phyloP scores from a whole-genome alignment of 2,797 vertebrate species.

The Cirrhinus molitorella region DNA sequence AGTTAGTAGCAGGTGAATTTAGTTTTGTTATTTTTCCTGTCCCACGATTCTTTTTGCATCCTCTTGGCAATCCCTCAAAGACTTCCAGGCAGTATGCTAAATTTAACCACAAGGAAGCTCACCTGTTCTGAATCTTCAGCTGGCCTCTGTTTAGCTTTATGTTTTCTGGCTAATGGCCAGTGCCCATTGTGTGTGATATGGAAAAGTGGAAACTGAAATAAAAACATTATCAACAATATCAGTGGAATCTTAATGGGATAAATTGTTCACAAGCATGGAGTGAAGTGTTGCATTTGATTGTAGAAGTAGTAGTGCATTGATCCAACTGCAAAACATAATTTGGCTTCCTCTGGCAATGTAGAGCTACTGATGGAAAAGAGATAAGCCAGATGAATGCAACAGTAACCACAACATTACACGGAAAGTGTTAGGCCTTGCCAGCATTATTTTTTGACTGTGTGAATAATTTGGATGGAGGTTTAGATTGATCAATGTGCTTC shows the following conservation, averaged over 20 bases:
- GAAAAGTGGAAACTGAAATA: conserved; percentile 9
- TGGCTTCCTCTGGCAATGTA: conserved; percentile 14
- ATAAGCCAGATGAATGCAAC: conserved; percentile 27
- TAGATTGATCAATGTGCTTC: conserved; percentile 32
- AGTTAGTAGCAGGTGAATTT: conserved; percentile 43
- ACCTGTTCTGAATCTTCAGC: conserved; percentile 65
- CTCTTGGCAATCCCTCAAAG: conserved; percentile 58
- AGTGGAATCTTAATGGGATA: conserved; percentile 7
- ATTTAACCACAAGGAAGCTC: conserved; percentile 56
- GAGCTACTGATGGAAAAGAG: conserved; percentile 16
- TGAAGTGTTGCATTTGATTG: conserved; percentile 5
- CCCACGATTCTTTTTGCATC: conserved; percentile 55
- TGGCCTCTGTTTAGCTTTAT: conserved; percentile 53
- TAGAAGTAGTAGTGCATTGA: not conserved
- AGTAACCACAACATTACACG: conserved; percentile 15
- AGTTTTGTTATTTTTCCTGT: conserved; percentile 60
- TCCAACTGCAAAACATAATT: conserved; percentile 10
- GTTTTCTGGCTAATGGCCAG: conserved; percentile 36
- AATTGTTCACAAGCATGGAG: not conserved
- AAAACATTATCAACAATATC: conserved; percentile 10
- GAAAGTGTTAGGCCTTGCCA: conserved; percentile 46
- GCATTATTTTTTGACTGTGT: conserved; percentile 38
- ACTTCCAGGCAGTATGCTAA: conserved; percentile 39
- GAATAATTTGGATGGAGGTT: conserved; percentile 42
- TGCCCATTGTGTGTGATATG: conserved; percentile 36